Percentiles rank a stretch among this genome's conserved stretches.
phyloP scores from a whole-genome alignment of 2,797 vertebrate genomes.

The Mus minutoides region DNA sequence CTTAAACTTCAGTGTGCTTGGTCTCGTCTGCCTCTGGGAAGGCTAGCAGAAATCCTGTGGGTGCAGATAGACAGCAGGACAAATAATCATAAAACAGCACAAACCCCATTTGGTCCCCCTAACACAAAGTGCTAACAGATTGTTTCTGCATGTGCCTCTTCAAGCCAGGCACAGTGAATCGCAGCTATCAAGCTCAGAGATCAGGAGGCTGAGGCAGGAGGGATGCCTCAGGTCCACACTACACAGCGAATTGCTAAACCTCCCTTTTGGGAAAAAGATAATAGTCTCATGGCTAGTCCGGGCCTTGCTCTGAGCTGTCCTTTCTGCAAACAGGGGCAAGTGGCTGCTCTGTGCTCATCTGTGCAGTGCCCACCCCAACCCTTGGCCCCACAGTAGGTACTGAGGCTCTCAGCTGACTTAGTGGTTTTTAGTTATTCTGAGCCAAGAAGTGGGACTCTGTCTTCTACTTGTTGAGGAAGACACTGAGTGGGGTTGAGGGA shows the following conservation, averaged over 20 bases:
- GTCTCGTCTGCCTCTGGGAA: background rate
- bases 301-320: background rate
- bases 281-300: background rate
- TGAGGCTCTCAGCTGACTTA: background rate
- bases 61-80: fast-evolving
- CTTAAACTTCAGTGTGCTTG: background rate
- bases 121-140: background rate
- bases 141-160: background rate
- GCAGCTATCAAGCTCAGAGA: background rate
- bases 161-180: background rate
- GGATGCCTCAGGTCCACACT: background rate
- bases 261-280: background rate
- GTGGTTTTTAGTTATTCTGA: background rate
- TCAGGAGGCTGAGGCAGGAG: background rate
- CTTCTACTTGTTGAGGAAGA: background rate
- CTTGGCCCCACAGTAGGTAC: background rate
- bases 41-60: background rate
- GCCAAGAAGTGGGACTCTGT: background rate
- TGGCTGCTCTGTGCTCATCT: background rate
- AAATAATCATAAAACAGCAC: background rate
- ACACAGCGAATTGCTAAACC: no score
- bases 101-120: background rate
- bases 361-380: background rate
- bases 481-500: background rate
- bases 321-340: background rate